phyloP scores from a whole-genome alignment of 2,797 vertebrate species.

The Argyrosomus regius region DNA sequence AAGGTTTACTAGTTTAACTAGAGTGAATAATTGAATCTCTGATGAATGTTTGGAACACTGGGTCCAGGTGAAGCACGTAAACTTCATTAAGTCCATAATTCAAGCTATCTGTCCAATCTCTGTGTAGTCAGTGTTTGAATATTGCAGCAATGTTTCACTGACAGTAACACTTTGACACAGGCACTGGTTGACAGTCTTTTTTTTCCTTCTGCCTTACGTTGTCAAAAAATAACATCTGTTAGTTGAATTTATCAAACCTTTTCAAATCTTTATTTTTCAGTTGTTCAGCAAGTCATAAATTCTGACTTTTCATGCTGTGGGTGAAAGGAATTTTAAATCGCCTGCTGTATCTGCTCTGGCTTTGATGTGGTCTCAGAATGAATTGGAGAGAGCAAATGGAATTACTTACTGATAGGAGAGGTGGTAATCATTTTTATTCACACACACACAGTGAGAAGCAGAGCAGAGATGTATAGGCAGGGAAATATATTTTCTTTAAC shows the following conservation, averaged over 20 bases:
- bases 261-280: constrained; percentile 76
- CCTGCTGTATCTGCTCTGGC: constrained; percentile 76
- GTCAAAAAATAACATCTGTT: constrained; percentile 66
- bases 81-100: constrained; percentile 58
- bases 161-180: constrained; percentile 30
- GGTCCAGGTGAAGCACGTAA: constrained; percentile 54
- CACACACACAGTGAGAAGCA: constrained; percentile 61
- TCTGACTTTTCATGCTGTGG: constrained; percentile 71
- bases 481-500: constrained; percentile 64
- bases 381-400: constrained; percentile 82
- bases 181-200: constrained; percentile 29
- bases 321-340: constrained; percentile 77
- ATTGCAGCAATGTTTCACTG: constrained; percentile 55
- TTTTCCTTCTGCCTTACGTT: constrained; percentile 27
- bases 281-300: constrained; percentile 79
- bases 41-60: constrained; percentile 40
- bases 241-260: constrained; percentile 70
- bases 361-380: constrained; percentile 81
- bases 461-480: constrained; percentile 58
- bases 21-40: constrained; percentile 34
- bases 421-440: constrained; percentile 82
- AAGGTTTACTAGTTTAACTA: neutral
- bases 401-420: constrained; percentile 82
- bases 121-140: constrained; percentile 34
- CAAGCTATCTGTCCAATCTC: constrained; percentile 40